phyloP scores from a whole-genome alignment of 2,888 invertebrate species.

The Hybos culiciformis region DNA sequence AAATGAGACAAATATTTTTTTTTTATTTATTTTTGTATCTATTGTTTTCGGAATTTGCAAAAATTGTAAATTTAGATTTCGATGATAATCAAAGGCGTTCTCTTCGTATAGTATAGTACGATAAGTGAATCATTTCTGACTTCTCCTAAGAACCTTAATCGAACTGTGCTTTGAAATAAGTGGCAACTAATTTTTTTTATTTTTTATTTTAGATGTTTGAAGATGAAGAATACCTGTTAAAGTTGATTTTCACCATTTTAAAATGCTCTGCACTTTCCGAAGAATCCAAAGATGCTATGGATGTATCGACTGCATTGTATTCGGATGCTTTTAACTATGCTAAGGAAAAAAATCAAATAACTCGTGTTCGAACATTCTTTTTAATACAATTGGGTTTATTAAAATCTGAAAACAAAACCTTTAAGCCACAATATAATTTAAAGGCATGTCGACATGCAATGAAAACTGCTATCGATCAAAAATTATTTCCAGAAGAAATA shows the following conservation, averaged over 20 bases:
- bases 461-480: constrained; percentile 23
- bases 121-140: too few relatives aligned
- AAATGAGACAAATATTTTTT: background rate
- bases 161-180: background rate
- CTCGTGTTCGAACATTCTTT: constrained; percentile 30
- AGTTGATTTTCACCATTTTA: constrained; percentile 31
- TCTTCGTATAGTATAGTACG: too few relatives aligned
- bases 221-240: constrained; percentile 27
- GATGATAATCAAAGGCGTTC: too few relatives aligned
- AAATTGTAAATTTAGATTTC: too few relatives aligned
- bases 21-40: background rate
- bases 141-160: too few relatives aligned
- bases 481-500: constrained; percentile 26
- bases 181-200: background rate
- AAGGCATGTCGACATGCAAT: constrained; percentile 30
- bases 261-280: constrained; percentile 30
- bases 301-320: constrained; percentile 25
- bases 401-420: constrained; percentile 27
- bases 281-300: constrained; percentile 26
- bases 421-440: constrained; percentile 26
- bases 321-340: constrained; percentile 31
- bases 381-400: constrained; percentile 30
- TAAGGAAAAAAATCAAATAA: constrained; percentile 26
- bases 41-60: background rate
- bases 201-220: constrained; percentile 21